A percentile compares a stretch with the other conserved stretches of the same genome.
Evolutionary conservation across 35 echinoderm and acorn worm species (phyloP).

Genomic region (Chiridota heheva): DNA sequence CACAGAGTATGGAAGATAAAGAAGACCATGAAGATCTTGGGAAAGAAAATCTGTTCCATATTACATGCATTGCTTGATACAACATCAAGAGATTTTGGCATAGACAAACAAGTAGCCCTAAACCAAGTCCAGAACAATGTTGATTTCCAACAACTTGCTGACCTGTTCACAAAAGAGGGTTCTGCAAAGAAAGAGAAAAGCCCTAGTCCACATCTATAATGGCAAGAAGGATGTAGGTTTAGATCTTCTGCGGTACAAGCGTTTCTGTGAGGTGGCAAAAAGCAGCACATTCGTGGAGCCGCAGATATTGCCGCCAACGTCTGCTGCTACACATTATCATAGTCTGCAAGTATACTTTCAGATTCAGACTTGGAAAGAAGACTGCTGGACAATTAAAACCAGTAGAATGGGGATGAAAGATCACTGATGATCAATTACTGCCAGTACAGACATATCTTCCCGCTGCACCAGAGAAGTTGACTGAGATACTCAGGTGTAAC

Average conservation of each 20-base stretch:
- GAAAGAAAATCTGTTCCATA: slow-evolving; percentile 10
- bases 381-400: too few species aligned
- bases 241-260: slow-evolving; percentile 18
- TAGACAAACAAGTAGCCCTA: slow-evolving; percentile 20
- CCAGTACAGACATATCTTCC: too few species aligned
- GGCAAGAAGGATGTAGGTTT: slow-evolving; percentile 37
- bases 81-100: slow-evolving; percentile 45
- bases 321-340: slow-evolving; percentile 51
- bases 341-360: slow-evolving; percentile 52
- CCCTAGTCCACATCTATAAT: slow-evolving; percentile 5
- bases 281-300: slow-evolving; percentile 25
- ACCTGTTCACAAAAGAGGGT: slow-evolving; percentile 30
- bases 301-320: slow-evolving; percentile 53
- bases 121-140: slow-evolving; percentile 12
- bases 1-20: slow-evolving; percentile 54
- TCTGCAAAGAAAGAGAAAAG: background rate
- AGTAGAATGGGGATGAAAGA: too few species aligned
- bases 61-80: slow-evolving; percentile 53
- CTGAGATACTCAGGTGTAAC: too few species aligned
- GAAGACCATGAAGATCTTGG: background rate
- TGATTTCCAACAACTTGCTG: slow-evolving; percentile 21
- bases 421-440: too few species aligned
- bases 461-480: too few species aligned
- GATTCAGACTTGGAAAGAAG: slow-evolving; percentile 53
- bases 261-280: slow-evolving; percentile 41